Conservation (phyloP, 2,888 invertebrate species). For the Aphodius granarius region DNA sequence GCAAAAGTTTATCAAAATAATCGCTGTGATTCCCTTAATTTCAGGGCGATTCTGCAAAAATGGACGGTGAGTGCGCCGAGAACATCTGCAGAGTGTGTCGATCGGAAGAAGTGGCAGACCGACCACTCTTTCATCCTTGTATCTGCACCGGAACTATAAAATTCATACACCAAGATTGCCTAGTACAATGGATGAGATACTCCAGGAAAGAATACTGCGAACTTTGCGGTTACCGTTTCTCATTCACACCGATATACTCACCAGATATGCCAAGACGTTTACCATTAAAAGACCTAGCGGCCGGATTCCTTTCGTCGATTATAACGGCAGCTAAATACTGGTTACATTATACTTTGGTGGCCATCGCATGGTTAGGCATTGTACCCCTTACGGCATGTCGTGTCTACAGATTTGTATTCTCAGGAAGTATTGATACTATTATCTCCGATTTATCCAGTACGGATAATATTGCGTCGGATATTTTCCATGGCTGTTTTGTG, state of each 20-base stretch:
- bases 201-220: slow-evolving; percentile 99
- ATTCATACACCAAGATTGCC: slow-evolving; percentile 98
- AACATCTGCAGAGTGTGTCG: slow-evolving; percentile 98
- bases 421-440: slow-evolving; percentile 85
- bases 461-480: slow-evolving; percentile 90
- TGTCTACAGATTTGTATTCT: slow-evolving; percentile 91
- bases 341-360: slow-evolving; percentile 96
- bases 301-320: slow-evolving; percentile 86
- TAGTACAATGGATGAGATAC: slow-evolving; percentile 99
- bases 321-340: slow-evolving; percentile 93
- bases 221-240: slow-evolving; percentile 95
- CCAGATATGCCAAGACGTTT: slow-evolving; percentile 99
- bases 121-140: slow-evolving; percentile 96
- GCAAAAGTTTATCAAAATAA: not conserved
- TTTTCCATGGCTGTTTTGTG: slow-evolving; percentile 95
- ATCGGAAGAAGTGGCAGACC: slow-evolving; percentile 88
- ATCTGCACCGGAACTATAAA: slow-evolving; percentile 99
- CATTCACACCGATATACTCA: slow-evolving; percentile 99
- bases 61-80: slow-evolving; percentile 52
- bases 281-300: slow-evolving; percentile 89
- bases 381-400: slow-evolving; percentile 96
- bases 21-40: not conserved
- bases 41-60: slow-evolving; percentile 4
- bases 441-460: slow-evolving; percentile 92
- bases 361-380: slow-evolving; percentile 95